Conservation (phyloP, 2,113 vertebrate genomes). For the Coracopsis vasa region DNA sequence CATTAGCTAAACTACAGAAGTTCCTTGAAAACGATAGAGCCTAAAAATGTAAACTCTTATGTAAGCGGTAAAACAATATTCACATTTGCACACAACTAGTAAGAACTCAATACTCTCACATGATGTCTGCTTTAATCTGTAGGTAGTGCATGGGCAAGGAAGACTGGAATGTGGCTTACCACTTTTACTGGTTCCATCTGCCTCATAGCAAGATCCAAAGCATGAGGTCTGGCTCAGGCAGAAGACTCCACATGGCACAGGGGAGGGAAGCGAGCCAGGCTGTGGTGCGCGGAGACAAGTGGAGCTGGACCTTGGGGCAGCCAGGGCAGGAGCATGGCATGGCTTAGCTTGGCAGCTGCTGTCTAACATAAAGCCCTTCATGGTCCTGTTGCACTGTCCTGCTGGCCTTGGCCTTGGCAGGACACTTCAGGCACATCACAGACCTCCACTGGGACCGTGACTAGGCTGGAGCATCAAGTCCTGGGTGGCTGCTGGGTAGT, state of each 20-base stretch:
- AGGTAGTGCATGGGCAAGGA: background rate
- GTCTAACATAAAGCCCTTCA: background rate
- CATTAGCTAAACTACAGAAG: background rate
- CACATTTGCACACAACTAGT: accelerated
- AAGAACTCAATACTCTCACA: background rate
- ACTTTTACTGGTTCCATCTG: background rate
- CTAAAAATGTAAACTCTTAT: background rate
- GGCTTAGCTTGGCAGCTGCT: background rate
- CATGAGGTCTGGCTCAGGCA: background rate
- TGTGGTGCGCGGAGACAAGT: background rate
- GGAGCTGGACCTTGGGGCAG: background rate
- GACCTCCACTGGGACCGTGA: conserved; percentile 80
- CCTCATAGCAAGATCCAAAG: background rate
- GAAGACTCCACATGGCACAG: background rate
- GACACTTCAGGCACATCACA: conserved; percentile 85
- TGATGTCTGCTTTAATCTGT: background rate
- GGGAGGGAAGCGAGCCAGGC: background rate
- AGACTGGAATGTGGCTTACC: background rate
- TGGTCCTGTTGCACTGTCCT: background rate
- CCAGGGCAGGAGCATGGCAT: too few relatives aligned
- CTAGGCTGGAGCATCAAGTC: conserved; percentile 64
- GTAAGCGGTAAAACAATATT: background rate
- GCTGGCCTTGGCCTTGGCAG: conserved; percentile 37
- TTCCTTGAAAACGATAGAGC: background rate
- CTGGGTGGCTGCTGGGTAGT: conserved; percentile 72